These are phyloP conservation scores for Amia ocellicauda DNA, from an alignment of 2,113 vertebrate species.

Conservation along the genomic window DNA sequence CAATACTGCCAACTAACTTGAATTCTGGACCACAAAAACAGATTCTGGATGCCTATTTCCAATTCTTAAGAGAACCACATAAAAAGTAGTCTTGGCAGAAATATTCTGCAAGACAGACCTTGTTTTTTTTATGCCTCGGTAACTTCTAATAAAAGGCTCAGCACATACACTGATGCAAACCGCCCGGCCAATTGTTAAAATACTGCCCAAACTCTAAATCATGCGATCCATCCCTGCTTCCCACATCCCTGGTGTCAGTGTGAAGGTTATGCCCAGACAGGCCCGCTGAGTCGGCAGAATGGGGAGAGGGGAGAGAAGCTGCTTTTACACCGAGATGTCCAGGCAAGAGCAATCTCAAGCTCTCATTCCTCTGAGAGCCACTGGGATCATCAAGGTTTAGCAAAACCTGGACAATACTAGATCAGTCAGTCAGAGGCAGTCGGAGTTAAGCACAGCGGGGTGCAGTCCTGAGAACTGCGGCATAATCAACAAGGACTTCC, in stretches of 20 bases:
- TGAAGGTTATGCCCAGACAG: conserved; percentile 54
- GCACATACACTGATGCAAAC: conserved; percentile 34
- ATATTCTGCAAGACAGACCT: too few species aligned
- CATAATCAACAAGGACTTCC: neutral
- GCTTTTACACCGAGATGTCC: conserved; percentile 47
- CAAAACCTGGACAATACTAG: conserved; percentile 46
- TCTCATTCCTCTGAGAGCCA: conserved; percentile 54
- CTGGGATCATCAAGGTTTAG: conserved; percentile 64
- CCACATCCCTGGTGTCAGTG: conserved; percentile 55
- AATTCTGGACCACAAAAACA: too few species aligned
- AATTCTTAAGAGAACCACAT: too few species aligned
- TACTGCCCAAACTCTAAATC: conserved; percentile 58
- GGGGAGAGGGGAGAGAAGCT: conserved; percentile 47
- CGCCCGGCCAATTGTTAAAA: conserved; percentile 51
- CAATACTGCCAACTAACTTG: too few species aligned
- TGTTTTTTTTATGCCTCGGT: neutral
- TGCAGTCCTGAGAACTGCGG: conserved; percentile 12
- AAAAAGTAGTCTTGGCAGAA: too few species aligned
- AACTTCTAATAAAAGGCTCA: neutral
- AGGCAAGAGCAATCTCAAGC: conserved; percentile 58
- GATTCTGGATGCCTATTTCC: too few species aligned
- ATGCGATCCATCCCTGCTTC: conserved; percentile 57
- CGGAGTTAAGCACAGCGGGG: conserved; percentile 32
- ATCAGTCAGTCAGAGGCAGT: conserved; percentile 33
- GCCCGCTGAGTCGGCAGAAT: conserved; percentile 49